Percentiles rank a stretch among this genome's conserved stretches.
These are phyloP conservation scores for Artibeus jamaicensis DNA, from an alignment of 2,797 vertebrate genomes.

Conservation along the genomic window DNA sequence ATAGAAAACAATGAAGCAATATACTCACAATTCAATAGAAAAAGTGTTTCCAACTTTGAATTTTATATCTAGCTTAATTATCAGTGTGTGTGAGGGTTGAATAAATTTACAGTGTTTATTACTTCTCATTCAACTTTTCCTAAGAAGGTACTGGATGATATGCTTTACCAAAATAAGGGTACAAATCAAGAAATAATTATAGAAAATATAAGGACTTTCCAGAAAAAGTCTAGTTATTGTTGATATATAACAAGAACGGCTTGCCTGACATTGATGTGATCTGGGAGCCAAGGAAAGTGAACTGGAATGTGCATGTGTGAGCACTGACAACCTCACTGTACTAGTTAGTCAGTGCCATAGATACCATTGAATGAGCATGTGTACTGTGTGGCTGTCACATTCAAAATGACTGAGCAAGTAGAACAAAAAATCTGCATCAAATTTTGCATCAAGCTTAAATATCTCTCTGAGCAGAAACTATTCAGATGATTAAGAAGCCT, in stretches of 20 bases:
- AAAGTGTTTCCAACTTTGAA: background rate
- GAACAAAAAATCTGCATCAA: background rate
- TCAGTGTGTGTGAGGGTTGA: background rate
- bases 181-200: background rate
- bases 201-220: background rate
- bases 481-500: background rate
- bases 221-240: background rate
- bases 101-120: background rate
- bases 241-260: background rate
- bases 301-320: background rate
- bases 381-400: no score
- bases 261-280: background rate
- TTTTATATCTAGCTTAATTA: background rate
- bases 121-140: background rate
- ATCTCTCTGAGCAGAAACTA: background rate
- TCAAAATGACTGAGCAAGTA: no score
- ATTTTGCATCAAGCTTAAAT: background rate
- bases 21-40: background rate
- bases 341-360: no score
- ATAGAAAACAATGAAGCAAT: background rate
- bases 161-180: background rate
- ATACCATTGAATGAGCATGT: no score
- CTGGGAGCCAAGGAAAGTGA: background rate
- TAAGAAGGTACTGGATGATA: background rate
- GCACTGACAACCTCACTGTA: no score